These are phyloP conservation scores for Metellina segmentata DNA, from an alignment of 2,888 invertebrate species.

Conservation along the genomic window DNA sequence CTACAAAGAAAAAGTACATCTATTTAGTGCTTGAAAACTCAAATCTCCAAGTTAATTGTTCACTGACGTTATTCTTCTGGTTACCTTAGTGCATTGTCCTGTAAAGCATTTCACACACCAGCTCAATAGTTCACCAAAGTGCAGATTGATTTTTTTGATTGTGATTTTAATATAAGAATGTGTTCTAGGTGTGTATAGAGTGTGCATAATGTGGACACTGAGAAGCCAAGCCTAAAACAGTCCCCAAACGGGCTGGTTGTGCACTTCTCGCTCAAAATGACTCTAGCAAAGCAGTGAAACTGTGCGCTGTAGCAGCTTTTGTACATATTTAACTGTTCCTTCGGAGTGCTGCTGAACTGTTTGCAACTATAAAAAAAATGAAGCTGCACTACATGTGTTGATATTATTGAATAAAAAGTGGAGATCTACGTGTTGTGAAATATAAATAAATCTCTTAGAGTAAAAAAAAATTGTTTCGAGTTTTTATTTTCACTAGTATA, in stretches of 20 bases:
- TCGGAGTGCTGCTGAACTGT: constrained; percentile 24
- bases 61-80: no score
- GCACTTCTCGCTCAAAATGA: background rate
- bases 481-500: no score
- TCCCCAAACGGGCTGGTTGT: background rate
- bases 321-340: constrained; percentile 44
- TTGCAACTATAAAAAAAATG: constrained; percentile 6
- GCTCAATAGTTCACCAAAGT: no score
- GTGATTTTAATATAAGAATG: background rate
- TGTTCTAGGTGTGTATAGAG: no score
- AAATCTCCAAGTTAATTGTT: no score
- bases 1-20: no score
- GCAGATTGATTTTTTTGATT: no score
- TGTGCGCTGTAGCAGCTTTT: constrained; percentile 47
- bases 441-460: constrained; percentile 47
- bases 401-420: constrained; percentile 34
- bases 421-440: constrained; percentile 48
- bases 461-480: background rate
- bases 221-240: no score
- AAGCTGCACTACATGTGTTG: constrained; percentile 47
- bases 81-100: no score
- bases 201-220: no score
- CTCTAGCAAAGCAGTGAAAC: background rate
- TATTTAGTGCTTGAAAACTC: no score
- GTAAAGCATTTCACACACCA: no score